A percentile compares a stretch with the other conserved stretches of the same genome.
These are phyloP conservation scores for Plebejus argus DNA, from an alignment of 2,888 invertebrate species.

Conservation along the genomic window DNA sequence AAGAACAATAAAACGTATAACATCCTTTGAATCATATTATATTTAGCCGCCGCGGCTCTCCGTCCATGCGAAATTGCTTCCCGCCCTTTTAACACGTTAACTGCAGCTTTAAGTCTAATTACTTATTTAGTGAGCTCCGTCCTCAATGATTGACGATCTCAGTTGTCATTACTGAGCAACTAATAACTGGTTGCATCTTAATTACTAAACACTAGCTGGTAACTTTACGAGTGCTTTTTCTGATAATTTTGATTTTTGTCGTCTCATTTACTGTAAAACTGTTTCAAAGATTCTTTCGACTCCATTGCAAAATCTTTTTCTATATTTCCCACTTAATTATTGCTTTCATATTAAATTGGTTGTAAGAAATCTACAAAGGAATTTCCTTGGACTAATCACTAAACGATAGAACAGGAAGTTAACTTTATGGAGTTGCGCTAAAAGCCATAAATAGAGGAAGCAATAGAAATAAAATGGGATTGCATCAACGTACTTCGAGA, in stretches of 20 bases:
- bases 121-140: conserved; percentile 9
- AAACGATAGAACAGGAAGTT: conserved; percentile 9
- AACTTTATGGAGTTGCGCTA: conserved; percentile 12
- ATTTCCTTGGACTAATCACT: not conserved
- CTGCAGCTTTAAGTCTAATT: conserved; percentile 9
- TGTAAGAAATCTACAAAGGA: not conserved
- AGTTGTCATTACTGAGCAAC: not conserved
- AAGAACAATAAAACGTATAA: conserved; percentile 41
- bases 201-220: conserved; percentile 1
- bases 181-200: not conserved
- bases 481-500: not conserved
- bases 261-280: no score
- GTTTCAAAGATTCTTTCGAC: not conserved
- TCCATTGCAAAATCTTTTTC: not conserved
- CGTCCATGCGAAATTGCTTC: conserved; percentile 36
- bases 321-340: not conserved
- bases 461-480: conserved; percentile 23
- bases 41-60: conserved; percentile 36
- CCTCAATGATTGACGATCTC: not conserved
- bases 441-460: conserved; percentile 25
- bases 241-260: no score
- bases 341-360: not conserved
- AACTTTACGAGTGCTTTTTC: not conserved
- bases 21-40: conserved; percentile 37
- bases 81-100: conserved; percentile 29